These are phyloP conservation scores for Conus ventricosus DNA, from an alignment of 1,140 invertebrate species.

Conservation along the genomic window DNA sequence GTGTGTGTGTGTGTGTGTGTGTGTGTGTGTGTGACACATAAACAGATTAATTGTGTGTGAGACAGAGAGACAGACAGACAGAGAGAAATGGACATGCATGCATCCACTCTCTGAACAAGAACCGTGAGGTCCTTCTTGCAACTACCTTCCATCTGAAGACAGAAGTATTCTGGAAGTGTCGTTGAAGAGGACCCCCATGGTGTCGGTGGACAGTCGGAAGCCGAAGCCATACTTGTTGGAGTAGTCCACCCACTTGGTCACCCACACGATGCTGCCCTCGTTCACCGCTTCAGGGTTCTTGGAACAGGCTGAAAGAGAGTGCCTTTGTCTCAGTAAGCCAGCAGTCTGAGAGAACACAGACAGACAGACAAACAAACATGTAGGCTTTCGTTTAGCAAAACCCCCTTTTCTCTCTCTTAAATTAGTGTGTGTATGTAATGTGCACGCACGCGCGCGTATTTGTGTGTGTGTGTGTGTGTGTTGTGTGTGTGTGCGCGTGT, in stretches of 20 bases:
- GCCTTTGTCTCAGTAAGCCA: neutral
- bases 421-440: too few relatives aligned
- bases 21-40: too few relatives aligned
- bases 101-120: neutral
- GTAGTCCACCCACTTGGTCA: conserved; percentile 99
- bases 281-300: conserved; percentile 53
- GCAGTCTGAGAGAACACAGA: neutral
- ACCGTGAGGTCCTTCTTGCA: neutral
- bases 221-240: conserved; percentile 99
- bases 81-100: too few relatives aligned
- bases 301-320: neutral
- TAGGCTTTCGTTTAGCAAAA: too few relatives aligned
- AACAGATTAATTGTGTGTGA: too few relatives aligned
- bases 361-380: too few relatives aligned
- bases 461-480: too few relatives aligned
- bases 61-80: too few relatives aligned
- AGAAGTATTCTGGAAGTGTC: conserved; percentile 88
- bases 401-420: too few relatives aligned
- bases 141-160: conserved; percentile 69
- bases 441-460: too few relatives aligned
- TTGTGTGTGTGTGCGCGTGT: too few relatives aligned
- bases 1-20: too few relatives aligned
- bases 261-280: conserved; percentile 85
- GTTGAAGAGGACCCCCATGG: conserved; percentile 96
- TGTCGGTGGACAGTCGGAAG: conserved; percentile 95